Percentiles rank a stretch among this genome's conserved stretches.
Conservation (phyloP, 2,888 invertebrate species). For the Mimumesa dahlbomi region DNA sequence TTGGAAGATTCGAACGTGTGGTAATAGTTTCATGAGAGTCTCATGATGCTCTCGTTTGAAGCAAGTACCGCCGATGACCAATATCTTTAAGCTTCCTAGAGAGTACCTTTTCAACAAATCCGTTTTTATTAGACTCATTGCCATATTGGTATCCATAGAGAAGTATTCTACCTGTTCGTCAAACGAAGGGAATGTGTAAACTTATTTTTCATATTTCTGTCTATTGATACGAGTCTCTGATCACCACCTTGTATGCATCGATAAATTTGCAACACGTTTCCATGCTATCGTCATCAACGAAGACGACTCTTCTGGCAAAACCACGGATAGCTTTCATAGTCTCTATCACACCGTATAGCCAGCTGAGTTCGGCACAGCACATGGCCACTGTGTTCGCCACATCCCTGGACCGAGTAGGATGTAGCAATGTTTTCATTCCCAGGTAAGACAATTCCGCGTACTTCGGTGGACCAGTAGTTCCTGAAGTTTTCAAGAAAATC, state of each 20-base stretch:
- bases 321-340: neutral
- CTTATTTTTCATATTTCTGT: neutral
- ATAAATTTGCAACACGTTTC: neutral
- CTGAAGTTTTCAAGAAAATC: constrained; percentile 27
- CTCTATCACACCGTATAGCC: neutral
- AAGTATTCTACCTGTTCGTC: constrained; percentile 15
- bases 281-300: neutral
- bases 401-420: neutral
- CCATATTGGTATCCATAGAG: neutral
- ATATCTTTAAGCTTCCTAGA: neutral
- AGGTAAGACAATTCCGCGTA: constrained; percentile 17
- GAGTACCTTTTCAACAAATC: neutral
- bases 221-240: neutral
- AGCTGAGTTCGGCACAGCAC: constrained; percentile 7
- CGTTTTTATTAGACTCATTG: constrained; percentile 3
- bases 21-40: neutral
- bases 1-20: constrained; percentile 4
- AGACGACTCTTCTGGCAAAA: constrained; percentile 8
- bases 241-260: constrained; percentile 14
- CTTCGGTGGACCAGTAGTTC: constrained; percentile 34
- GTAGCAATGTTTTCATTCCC: neutral
- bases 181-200: too few relatives aligned
- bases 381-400: neutral
- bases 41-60: constrained; percentile 9
- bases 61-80: neutral